Evolutionary conservation across 2,888 invertebrate genomes (phyloP), one percentile per base, ranked within the genome.

Genomic region (Drosophila fungiperda): DNA sequence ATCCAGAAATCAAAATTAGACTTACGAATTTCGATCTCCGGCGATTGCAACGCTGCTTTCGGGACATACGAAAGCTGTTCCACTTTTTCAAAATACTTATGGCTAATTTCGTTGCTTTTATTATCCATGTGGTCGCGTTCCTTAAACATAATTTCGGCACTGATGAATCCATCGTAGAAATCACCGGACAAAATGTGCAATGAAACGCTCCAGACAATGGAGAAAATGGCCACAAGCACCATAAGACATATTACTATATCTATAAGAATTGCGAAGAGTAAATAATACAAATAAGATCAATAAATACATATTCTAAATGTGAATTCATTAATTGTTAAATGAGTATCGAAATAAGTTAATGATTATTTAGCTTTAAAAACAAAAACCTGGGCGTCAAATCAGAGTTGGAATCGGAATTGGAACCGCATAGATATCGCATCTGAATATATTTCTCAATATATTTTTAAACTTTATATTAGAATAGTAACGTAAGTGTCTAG

Each of bases 181-280:
- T 92, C 92, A 32, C 89, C 86, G 5, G 92, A 90, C 38, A 92
- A 42, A 75, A 92, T 82, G 64, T 91, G 82, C 67, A 92, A 69
- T 1, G 91, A 83, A 48, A 92, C 66, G 49, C 89, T 89, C 90
- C 92, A 92, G 3, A 90, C 68, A 38, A 93, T 90, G 48, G 93
- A 92, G 66, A 83, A 86, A 35, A 85, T 77, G 3, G 91, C 92
- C 60, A 92, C 83, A 23, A 91, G 67, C 33, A 92, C 86, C 90
- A 92, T 88, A n/a, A 92, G 82, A 57, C 90, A 90, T 82, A 92
- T 87, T 66, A 92, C 86, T 9, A 83, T 77, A 67, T 91, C 92
- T 92, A 58, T 1, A 53, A 35, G 23, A 45, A 23, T 45, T 15
- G 12, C 20, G 8, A 15, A 23, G 11, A 17, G 6, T 1, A 7